Conservation (phyloP, 2,113 vertebrate genomes). For the Rana temporaria region DNA sequence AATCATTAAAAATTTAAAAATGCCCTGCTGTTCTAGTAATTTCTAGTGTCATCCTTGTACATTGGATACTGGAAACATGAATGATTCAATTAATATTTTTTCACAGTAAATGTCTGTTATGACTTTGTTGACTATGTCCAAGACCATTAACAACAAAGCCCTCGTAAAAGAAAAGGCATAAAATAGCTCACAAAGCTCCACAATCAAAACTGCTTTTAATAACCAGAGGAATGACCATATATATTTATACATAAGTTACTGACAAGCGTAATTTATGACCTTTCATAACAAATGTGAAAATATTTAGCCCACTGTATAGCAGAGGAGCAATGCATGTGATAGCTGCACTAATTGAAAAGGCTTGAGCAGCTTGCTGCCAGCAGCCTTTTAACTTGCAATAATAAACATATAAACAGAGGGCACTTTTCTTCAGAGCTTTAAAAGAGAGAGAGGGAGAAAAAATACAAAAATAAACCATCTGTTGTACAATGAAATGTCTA, state of each 20-base stretch:
- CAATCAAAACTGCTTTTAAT: neutral
- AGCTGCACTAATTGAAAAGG: conserved; percentile 12
- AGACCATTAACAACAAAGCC: conserved; percentile 5
- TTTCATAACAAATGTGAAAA: neutral
- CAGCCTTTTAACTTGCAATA: conserved; percentile 45
- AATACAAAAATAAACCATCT: conserved; percentile 31
- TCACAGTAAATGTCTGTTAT: neutral
- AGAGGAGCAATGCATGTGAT: neutral
- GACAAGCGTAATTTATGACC: conserved; percentile 23
- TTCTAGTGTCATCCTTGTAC: too few species aligned
- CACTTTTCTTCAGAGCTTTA: conserved; percentile 35
- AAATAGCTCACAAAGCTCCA: neutral
- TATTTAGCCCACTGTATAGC: neutral
- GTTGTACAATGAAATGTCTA: conserved; percentile 33
- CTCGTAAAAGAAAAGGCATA: neutral
- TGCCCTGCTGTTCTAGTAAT: too few species aligned
- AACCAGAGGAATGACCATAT: conserved; percentile 21
- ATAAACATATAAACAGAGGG: conserved; percentile 15
- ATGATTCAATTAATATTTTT: too few species aligned
- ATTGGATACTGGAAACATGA: too few species aligned
- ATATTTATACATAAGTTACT: conserved; percentile 25
- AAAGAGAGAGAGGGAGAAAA: neutral
- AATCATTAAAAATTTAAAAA: too few species aligned
- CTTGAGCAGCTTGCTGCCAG: conserved; percentile 38
- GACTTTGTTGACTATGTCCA: neutral